Conservation (phyloP, 2,888 invertebrate genomes). For the Limnephilus rhombicus region DNA sequence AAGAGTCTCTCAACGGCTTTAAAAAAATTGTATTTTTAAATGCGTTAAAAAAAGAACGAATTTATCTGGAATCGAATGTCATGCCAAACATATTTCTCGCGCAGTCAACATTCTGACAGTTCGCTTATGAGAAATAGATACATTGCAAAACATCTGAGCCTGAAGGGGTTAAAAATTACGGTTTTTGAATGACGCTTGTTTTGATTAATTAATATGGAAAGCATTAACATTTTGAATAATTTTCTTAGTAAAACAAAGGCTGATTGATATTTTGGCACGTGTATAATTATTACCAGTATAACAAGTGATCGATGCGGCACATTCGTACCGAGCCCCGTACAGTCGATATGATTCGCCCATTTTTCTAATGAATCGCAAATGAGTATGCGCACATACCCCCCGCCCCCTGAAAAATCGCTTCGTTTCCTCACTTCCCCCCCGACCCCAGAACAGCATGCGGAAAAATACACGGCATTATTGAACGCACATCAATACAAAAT, state of each 20-base stretch:
- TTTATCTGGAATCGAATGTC: too few relatives aligned
- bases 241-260: not conserved
- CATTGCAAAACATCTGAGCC: too few relatives aligned
- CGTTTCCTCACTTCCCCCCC: conserved; percentile 49
- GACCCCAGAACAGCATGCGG: conserved; percentile 62
- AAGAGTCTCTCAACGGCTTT: too few relatives aligned
- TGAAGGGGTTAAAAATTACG: not conserved
- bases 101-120: too few relatives aligned
- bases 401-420: conserved; percentile 57
- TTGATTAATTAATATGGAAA: not conserved
- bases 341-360: conserved; percentile 53
- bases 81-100: too few relatives aligned
- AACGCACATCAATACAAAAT: conserved; percentile 67
- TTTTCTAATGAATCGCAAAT: conserved; percentile 66
- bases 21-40: too few relatives aligned
- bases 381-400: conserved; percentile 63
- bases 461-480: conserved; percentile 67
- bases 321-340: conserved; percentile 14
- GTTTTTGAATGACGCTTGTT: not conserved
- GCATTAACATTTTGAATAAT: not conserved
- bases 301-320: not conserved
- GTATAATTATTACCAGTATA: not conserved
- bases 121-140: too few relatives aligned
- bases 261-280: not conserved
- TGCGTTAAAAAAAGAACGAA: too few relatives aligned